These are phyloP conservation scores for Brachionus manjavacas DNA, from an alignment of 1,140 invertebrate species.

Conservation along the genomic window DNA sequence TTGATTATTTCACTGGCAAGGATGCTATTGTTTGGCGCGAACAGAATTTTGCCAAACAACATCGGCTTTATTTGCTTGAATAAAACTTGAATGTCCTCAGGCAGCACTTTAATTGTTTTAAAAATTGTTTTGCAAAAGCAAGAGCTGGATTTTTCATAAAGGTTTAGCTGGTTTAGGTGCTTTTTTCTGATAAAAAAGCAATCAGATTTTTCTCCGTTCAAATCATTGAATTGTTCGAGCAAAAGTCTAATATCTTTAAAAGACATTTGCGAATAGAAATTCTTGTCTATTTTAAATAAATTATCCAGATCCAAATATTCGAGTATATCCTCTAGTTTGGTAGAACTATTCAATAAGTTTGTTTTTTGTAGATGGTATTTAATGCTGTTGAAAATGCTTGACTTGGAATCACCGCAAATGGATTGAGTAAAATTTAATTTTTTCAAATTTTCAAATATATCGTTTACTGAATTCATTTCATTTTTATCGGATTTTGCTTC, in stretches of 20 bases:
- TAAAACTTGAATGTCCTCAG: conserved; percentile 51
- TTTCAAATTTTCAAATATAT: not conserved
- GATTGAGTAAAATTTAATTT: not conserved
- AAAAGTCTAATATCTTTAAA: not conserved
- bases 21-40: conserved; percentile 57
- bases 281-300: not conserved
- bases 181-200: conserved; percentile 10
- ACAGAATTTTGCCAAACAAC: conserved; percentile 59
- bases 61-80: conserved; percentile 61
- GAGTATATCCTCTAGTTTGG: not conserved
- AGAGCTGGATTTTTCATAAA: conserved; percentile 50
- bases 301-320: conserved; percentile 10
- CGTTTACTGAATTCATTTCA: not conserved
- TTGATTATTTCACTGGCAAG: conserved; percentile 44
- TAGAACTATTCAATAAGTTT: not conserved
- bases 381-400: not conserved
- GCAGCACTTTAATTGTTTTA: conserved; percentile 44
- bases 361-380: not conserved
- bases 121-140: conserved; percentile 50
- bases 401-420: not conserved
- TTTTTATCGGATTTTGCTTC: not conserved
- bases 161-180: not conserved
- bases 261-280: not conserved
- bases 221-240: not conserved
- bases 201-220: not conserved